These are phyloP conservation scores for Narcine bancroftii DNA, from an alignment of 2,113 vertebrate species.

Conservation along the genomic window DNA sequence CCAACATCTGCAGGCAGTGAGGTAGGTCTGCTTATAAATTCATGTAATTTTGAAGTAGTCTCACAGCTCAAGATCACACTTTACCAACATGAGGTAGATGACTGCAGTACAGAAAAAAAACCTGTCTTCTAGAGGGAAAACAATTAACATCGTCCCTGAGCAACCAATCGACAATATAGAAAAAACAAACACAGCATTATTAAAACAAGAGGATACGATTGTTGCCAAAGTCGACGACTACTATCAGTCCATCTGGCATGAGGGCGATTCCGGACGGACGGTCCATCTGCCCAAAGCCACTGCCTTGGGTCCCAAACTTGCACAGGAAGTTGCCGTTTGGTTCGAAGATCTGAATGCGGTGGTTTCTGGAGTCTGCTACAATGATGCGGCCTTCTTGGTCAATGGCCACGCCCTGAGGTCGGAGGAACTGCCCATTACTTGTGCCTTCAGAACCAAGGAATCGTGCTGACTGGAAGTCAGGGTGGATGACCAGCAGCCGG, in stretches of 20 bases:
- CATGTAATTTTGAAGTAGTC: conserved; percentile 38
- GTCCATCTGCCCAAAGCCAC: conserved; percentile 96
- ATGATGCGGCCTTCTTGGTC: conserved; percentile 97
- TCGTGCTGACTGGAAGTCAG: conserved; percentile 90
- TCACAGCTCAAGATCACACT: conserved; percentile 36
- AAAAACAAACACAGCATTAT: conserved; percentile 38
- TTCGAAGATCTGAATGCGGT: conserved; percentile 94
- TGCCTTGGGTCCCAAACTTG: conserved; percentile 95
- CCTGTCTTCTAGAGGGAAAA: conserved; percentile 37
- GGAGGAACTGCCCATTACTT: conserved; percentile 85
- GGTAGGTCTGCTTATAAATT: conserved; percentile 37
- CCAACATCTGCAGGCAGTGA: conserved; percentile 38
- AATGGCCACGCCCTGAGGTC: conserved; percentile 87
- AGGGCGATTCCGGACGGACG: conserved; percentile 91
- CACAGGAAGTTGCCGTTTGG: conserved; percentile 96
- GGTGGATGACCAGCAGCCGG: conserved; percentile 87
- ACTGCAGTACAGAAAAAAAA: conserved; percentile 35
- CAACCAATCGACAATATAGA: conserved; percentile 37
- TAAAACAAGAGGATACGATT: conserved; percentile 96
- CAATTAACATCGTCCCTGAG: conserved; percentile 37
- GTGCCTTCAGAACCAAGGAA: conserved; percentile 92
- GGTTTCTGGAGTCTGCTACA: conserved; percentile 94
- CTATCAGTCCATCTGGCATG: conserved; percentile 90
- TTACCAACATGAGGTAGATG: conserved; percentile 36
- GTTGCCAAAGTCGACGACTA: conserved; percentile 97